Base-by-base conservation (phyloP, 2,888 invertebrate species). In the Scaptodrosophila latifasciaeformis region DNA sequence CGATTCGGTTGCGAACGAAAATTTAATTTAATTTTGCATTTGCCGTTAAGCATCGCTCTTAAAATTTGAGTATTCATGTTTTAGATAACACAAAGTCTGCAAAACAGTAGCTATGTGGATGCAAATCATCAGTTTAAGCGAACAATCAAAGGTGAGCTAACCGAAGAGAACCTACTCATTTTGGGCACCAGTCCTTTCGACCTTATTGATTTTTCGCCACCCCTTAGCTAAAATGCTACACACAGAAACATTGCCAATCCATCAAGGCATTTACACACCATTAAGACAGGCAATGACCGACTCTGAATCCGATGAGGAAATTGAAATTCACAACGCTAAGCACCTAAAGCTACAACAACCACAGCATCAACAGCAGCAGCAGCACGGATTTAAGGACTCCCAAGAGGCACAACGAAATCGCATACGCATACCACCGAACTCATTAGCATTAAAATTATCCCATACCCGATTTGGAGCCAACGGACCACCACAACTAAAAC, bases 231-330 rank as follows among this genome's bases (percentile, higher is more conserved):
- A 79, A 82, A 86, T 86, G 86, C 84, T 84, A 58, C 83, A 84
- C 77, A 82, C 83, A 74, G 85, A 86, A 70, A 80, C 82, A 61
- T 47, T 79, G 61, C 84, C 87, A 55, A 59, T 54, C 51, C 82
- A 82, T 52, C 89, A 88, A 84, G 89, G 88, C 67, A 89, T 90
- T 75, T 94, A 94, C 84, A 90, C 93, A 74, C 93, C 93, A 52
- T 85, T 94, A 77, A 92, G 92, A 87, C 4, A 55, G 34, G 90
- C 91, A 65, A 88, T 93, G 70, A 90, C 92, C 51, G 93, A 93
- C 85, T 92, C 92, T 0, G 92, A 93, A 74, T 92, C 93, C 0
- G 93, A 93, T 76, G 92, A 92, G 76, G 93, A 93, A 74, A 76
- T 80, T 24, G 80, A 80, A 46, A 77, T 77, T 40, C 76, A 77